A percentile compares a stretch with the other conserved stretches of the same genome.
These are phyloP conservation scores for Callinectes sapidus DNA, from an alignment of 2,888 invertebrate genomes.

Conservation along the genomic window DNA sequence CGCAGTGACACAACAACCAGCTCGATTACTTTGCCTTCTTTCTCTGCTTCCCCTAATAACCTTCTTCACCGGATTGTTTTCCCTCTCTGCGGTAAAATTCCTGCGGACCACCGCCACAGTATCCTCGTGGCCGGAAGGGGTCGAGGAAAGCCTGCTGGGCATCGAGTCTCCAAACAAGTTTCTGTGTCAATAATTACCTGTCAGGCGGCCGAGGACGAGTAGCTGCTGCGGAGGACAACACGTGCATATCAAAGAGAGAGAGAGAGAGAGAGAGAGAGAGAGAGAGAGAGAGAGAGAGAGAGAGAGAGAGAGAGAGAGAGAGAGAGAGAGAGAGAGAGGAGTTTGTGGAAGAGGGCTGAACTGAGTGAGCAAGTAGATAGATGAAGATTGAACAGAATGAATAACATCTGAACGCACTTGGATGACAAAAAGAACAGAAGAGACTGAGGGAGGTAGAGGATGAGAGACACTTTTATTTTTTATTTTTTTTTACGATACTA, in stretches of 20 bases:
- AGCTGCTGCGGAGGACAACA: neutral
- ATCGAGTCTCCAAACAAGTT: conserved; percentile 2
- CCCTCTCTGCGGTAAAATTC: neutral
- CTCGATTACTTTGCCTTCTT: neutral
- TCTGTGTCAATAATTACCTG: neutral
- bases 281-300: no score
- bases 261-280: neutral
- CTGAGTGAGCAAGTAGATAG: neutral
- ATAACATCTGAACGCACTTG: neutral
- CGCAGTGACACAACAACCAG: neutral
- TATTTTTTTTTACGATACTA: neutral
- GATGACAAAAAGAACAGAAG: neutral
- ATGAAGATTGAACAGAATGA: neutral
- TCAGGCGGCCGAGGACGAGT: neutral
- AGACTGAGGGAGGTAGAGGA: neutral
- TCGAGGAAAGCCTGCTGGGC: conserved; percentile 25
- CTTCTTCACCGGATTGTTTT: neutral
- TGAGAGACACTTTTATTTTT: neutral
- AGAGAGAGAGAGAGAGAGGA: neutral
- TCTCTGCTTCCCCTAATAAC: conserved; percentile 13
- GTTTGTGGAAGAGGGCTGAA: neutral
- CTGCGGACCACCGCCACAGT: neutral
- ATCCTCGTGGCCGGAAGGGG: conserved; percentile 11
- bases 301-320: neutral
- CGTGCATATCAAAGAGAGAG: neutral